phyloP scores from a whole-genome alignment of 1,140 invertebrate genomes.

The Cheumatopsyche charites region DNA sequence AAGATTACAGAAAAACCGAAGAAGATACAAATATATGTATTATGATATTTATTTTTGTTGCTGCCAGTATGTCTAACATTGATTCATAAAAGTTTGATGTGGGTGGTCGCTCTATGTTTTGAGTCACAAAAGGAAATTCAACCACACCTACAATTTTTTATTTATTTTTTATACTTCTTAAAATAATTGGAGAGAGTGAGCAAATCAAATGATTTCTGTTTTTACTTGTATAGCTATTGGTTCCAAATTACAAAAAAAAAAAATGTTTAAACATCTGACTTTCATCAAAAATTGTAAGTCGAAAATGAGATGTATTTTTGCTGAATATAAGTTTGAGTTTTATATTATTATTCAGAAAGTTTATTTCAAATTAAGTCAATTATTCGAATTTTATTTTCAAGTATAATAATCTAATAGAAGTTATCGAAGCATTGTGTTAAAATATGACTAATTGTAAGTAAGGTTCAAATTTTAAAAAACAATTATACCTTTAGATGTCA shows the following conservation, averaged over 20 bases:
- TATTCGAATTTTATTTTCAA: no score
- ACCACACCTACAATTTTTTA: slow-evolving; percentile 27
- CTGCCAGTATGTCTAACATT: not conserved
- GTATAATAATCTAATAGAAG: no score
- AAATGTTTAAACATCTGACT: no score
- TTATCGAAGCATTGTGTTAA: no score
- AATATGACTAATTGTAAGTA: no score
- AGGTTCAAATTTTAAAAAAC: not conserved
- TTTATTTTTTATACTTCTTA: slow-evolving; percentile 3
- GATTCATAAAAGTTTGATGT: not conserved
- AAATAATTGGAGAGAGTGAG: not conserved
- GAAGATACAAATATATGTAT: not conserved
- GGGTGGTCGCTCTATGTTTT: not conserved
- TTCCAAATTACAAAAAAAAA: no score
- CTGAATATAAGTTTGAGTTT: no score
- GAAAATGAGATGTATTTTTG: no score
- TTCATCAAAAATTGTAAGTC: no score
- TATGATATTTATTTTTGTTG: not conserved
- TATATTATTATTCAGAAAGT: no score
- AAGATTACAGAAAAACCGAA: no score
- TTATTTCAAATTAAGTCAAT: not conserved
- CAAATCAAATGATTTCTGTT: not conserved
- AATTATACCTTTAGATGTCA: slow-evolving; percentile 77
- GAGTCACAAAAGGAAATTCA: slow-evolving; percentile 22
- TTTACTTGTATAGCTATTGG: no score